Evolutionary conservation across 1,140 invertebrate genomes (phyloP), one percentile per base, ranked within the genome.

Genomic region (Caenorhabditis remanei): DNA sequence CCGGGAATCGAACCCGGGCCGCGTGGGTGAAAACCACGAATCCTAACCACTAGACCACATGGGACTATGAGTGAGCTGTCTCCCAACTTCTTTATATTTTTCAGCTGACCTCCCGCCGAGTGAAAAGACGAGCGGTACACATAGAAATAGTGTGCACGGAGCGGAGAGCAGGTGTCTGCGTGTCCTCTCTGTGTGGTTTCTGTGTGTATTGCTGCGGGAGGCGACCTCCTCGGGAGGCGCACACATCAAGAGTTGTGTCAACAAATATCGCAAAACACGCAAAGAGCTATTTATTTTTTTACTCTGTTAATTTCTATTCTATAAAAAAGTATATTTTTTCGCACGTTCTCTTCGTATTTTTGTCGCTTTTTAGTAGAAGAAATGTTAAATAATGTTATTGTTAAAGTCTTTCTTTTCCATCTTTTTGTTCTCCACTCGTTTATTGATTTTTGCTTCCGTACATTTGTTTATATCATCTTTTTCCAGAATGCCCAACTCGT

Each of bases 1-100:
- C 95, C 95, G 95, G 95, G 95, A 95, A 95, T 95, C 95, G 95
- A 95, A 95, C 95, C 95, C 95, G 95, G 95, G 95, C 95, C 95
- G 95, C 94, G 95, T 95, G 95, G 95, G 95, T 95, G 95, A 95
- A 94, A 95, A 95, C 95, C 95, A 95, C 95, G 94, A 95, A 95
- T 95, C 95, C 95, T 95, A 95, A 94, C 95, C 95, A 85, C 63
- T 85, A 85, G 84, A 71, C 84, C 61, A 85, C 63, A 85, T 71
- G 84, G 65, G 65, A 85, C 46, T 83, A 56, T 41, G 11, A 56
- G n/a, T n/a, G 56, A 58, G 3, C 8, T n/a, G 3, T 8, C 19
- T 58, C 21, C n/a, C 19, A 58, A 19, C 1, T 3, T 21, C 8
- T 58, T 58, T 21, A 58, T n/a, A 58, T 58, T 21, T 16, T 16